phyloP scores from a whole-genome alignment of 2,888 invertebrate species.

The Endotricha flammealis region DNA sequence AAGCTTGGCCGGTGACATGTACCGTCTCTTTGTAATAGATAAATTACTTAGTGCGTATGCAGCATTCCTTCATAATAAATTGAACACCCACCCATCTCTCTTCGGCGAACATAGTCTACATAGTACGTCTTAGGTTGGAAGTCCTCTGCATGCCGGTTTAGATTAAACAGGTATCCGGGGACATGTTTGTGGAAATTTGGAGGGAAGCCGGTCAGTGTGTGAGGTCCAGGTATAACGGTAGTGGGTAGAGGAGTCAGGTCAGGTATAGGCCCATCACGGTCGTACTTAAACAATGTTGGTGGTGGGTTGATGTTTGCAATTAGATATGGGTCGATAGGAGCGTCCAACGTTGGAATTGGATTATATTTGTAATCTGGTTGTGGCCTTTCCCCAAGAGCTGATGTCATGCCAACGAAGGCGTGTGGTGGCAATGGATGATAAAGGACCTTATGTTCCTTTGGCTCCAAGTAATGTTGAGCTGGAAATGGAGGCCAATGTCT shows the following conservation, averaged over 20 bases:
- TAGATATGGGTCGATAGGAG: constrained; percentile 60
- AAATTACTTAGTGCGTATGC: constrained; percentile 42
- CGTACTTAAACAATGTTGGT: constrained; percentile 62
- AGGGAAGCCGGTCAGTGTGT: constrained; percentile 64
- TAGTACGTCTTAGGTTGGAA: constrained; percentile 71
- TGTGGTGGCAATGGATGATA: constrained; percentile 61
- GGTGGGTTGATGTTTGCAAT: constrained; percentile 52
- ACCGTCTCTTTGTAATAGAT: constrained; percentile 17
- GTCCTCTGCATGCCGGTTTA: constrained; percentile 67
- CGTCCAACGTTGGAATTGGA: constrained; percentile 57
- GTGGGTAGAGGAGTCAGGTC: constrained; percentile 55
- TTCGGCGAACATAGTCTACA: constrained; percentile 74
- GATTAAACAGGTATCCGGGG: constrained; percentile 67
- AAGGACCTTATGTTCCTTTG: constrained; percentile 47
- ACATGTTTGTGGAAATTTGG: constrained; percentile 70
- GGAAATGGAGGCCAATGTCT: constrained; percentile 69
- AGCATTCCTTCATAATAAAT: constrained; percentile 65
- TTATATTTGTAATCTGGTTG: constrained; percentile 61
- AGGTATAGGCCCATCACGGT: constrained; percentile 65
- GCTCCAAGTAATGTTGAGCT: constrained; percentile 65
- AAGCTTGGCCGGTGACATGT: constrained; percentile 29
- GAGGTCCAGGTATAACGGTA: constrained; percentile 52
- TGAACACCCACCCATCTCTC: constrained; percentile 77
- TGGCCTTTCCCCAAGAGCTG: constrained; percentile 60
- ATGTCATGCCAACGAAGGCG: constrained; percentile 66